Percentiles rank a stretch among this genome's conserved stretches.
These are phyloP conservation scores for Triplophysa rosa DNA, from an alignment of 2,113 vertebrate genomes.

Conservation along the genomic window DNA sequence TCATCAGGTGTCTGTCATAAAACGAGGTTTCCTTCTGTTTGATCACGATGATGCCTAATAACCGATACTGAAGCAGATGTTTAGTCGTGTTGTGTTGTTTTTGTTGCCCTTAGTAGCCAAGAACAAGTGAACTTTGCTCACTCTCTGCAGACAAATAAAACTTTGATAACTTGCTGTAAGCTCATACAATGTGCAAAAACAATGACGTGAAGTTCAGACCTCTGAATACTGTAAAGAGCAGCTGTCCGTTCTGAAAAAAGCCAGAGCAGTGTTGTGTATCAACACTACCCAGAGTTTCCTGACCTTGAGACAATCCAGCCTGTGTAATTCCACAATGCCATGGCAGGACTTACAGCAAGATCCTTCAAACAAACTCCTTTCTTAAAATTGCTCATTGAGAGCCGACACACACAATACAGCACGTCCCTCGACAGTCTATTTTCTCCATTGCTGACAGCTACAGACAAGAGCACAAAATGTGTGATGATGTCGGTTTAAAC, in stretches of 20 bases:
- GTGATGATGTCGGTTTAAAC: neutral
- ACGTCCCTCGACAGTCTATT: slow-evolving; percentile 13
- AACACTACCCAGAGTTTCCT: slow-evolving; percentile 50
- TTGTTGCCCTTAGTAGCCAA: neutral
- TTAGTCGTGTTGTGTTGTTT: slow-evolving; percentile 25
- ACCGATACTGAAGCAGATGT: neutral
- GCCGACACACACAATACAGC: slow-evolving; percentile 51
- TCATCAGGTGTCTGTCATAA: neutral
- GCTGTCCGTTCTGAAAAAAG: slow-evolving; percentile 45
- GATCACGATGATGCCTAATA: neutral
- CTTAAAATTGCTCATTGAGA: slow-evolving; percentile 53
- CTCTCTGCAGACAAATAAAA: slow-evolving; percentile 14
- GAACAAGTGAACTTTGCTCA: slow-evolving; percentile 12
- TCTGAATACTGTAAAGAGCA: slow-evolving; percentile 23
- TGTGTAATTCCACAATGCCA: slow-evolving; percentile 52
- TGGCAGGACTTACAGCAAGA: slow-evolving; percentile 55
- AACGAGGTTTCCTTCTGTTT: slow-evolving; percentile 1
- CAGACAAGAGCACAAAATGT: neutral
- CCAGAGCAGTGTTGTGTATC: slow-evolving; percentile 40
- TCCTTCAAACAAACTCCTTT: slow-evolving; percentile 64
- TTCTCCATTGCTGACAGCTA: slow-evolving; percentile 37
- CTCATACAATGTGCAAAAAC: slow-evolving; percentile 13
- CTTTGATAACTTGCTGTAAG: slow-evolving; percentile 16
- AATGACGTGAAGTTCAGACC: slow-evolving; percentile 30
- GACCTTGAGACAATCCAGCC: slow-evolving; percentile 49